Evolutionary conservation across 2,888 invertebrate genomes (phyloP).

Genomic region (Sphecodes monilicornis): DNA sequence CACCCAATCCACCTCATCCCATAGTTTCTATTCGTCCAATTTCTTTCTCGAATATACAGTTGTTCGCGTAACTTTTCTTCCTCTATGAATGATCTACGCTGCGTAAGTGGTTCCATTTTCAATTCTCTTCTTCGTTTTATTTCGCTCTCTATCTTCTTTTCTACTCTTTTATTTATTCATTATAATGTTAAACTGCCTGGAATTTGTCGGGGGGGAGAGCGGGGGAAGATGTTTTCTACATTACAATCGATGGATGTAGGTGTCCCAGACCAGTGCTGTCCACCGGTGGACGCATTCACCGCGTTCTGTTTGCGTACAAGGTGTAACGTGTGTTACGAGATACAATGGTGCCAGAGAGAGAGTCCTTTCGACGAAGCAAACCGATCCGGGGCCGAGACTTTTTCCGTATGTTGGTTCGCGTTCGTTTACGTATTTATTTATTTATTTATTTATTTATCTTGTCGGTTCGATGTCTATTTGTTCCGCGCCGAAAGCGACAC

Average conservation of each 20-base stretch:
- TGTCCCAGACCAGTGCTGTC: constrained; percentile 1
- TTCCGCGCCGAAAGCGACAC: neutral
- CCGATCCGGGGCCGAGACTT: neutral
- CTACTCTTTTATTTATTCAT: neutral
- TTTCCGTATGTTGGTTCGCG: neutral
- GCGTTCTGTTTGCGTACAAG: neutral
- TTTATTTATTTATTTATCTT: neutral
- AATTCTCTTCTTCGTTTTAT: neutral
- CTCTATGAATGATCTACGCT: neutral
- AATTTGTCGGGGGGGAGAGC: constrained; percentile 6
- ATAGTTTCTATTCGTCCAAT: neutral
- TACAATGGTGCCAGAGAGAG: constrained; percentile 4
- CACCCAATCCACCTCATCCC: neutral
- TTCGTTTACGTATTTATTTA: neutral
- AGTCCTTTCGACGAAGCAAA: neutral
- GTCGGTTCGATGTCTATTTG: neutral
- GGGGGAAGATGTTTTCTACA: constrained; percentile 8
- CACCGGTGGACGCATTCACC: neutral
- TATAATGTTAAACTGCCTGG: neutral
- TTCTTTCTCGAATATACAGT: neutral
- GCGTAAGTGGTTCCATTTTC: neutral
- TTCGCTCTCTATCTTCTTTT: neutral
- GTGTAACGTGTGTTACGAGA: neutral
- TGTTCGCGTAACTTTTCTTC: neutral
- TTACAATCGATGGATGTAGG: neutral